Evolutionary conservation across 2,888 invertebrate genomes (phyloP), one percentile per base, ranked within the genome.

Genomic region (Cistogaster globosa): DNA sequence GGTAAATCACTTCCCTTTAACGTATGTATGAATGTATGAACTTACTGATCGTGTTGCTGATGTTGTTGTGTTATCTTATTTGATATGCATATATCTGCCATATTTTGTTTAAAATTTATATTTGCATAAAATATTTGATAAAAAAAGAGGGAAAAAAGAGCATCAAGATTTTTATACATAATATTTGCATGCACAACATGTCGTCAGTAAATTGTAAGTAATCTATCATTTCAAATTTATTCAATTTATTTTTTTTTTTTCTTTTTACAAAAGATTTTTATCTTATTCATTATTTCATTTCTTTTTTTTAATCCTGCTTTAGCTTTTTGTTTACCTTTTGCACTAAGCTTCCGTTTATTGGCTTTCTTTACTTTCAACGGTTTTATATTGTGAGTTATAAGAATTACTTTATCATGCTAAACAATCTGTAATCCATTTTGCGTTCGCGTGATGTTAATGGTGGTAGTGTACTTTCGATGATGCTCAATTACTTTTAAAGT

Each of bases 71-170:
- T 53, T 26, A 68, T 60, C 60, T 38, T 79, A 60, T 75, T 55
- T 45, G 84, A 75, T 78, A 75, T 82, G 78, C 78, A 78, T 74
- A 81, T 77, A 74, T 74, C 55, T 65, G 18, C 72, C 22, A 78
- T 74, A 68, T 74, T 74, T 72, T 58, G 58, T 67, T 71, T 75
- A 71, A 58, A 81, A 48, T 80, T 18, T 12, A 63, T 51, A 85
- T 85, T 82, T 82, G 75, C 85, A 82, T 85, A 75, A 81, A 82
- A 79, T 71, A 78, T 85, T 85, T 85, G 85, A 85, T 85, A 85
- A 85, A 58, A 60, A 65, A 57, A 53, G 20, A 48, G 22, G 6
- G 0, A 26, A 32, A 14, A 55, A 55, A 45, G 48, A n/a, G 48
- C 14, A 12, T 42, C 8, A 53, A 57, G 26, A 12, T 14, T 9